Conservation (phyloP, 2,888 invertebrate species). For the Tipula vernalis region DNA sequence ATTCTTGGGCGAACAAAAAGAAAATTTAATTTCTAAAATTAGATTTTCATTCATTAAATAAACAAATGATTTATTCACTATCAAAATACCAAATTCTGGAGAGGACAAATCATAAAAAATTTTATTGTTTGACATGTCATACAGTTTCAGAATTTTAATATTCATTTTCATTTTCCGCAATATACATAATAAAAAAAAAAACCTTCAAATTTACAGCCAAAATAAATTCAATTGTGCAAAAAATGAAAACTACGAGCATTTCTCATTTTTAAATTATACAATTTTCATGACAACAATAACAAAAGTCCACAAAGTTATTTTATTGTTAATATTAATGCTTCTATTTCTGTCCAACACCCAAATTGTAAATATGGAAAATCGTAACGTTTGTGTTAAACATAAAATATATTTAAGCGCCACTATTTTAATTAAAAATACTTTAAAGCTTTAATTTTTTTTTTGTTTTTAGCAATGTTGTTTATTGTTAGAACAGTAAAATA, state of each 20-base stretch:
- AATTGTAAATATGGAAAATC: background rate
- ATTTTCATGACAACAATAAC: conserved; percentile 12
- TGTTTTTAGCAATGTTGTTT: background rate
- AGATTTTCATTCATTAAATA: background rate
- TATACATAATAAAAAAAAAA: conserved; percentile 13
- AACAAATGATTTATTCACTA: background rate
- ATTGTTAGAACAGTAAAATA: too few species aligned
- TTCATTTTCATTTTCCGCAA: conserved; percentile 7
- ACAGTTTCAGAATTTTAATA: background rate
- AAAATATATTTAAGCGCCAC: background rate
- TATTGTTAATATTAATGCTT: background rate
- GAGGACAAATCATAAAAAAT: background rate
- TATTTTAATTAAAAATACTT: background rate
- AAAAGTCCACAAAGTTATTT: background rate
- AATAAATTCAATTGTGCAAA: background rate
- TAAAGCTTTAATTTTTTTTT: background rate
- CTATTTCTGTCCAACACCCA: background rate
- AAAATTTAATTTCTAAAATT: background rate
- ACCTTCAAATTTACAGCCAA: conserved; percentile 12
- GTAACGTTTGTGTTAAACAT: background rate
- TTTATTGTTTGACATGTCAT: background rate
- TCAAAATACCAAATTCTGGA: background rate
- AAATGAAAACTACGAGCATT: conserved; percentile 15
- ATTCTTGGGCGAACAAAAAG: background rate
- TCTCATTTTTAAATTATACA: conserved; percentile 13